These are phyloP conservation scores for Camelus bactrianus DNA, from an alignment of 2,113 vertebrate species.

Conservation along the genomic window DNA sequence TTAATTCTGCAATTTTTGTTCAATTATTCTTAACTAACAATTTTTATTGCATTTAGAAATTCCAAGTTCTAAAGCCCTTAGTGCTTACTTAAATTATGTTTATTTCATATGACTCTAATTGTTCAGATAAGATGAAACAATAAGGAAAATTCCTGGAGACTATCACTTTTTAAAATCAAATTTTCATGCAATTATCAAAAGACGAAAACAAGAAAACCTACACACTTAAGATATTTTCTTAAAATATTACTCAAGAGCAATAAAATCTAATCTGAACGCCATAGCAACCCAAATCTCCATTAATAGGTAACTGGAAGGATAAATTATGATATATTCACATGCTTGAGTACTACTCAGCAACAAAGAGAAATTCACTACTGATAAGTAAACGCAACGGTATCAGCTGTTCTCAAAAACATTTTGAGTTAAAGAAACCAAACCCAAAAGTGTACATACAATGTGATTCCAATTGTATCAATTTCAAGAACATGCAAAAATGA, in stretches of 20 bases:
- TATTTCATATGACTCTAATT: not conserved
- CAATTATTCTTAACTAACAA: not conserved
- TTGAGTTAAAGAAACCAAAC: not conserved
- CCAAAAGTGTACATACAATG: not conserved
- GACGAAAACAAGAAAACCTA: not conserved
- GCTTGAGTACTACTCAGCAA: not conserved
- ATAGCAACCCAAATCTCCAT: not conserved
- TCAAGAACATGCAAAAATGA: not conserved
- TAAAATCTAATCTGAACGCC: not conserved
- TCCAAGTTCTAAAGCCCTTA: not conserved
- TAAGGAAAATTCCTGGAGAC: not conserved
- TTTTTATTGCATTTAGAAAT: not conserved
- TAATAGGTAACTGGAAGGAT: not conserved
- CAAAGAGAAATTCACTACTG: not conserved
- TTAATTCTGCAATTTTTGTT: conserved; percentile 52
- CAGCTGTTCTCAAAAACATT: not conserved
- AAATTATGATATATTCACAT: not conserved
- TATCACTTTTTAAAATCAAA: conserved; percentile 6
- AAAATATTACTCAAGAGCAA: not conserved
- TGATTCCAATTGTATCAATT: not conserved
- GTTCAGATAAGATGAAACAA: not conserved
- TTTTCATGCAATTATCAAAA: not conserved
- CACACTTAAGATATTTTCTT: not conserved
- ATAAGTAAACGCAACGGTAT: not conserved
- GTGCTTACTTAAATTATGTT: conserved; percentile 5